Base-by-base conservation (phyloP, 2,888 invertebrate genomes). In the Corbicula japonica region DNA sequence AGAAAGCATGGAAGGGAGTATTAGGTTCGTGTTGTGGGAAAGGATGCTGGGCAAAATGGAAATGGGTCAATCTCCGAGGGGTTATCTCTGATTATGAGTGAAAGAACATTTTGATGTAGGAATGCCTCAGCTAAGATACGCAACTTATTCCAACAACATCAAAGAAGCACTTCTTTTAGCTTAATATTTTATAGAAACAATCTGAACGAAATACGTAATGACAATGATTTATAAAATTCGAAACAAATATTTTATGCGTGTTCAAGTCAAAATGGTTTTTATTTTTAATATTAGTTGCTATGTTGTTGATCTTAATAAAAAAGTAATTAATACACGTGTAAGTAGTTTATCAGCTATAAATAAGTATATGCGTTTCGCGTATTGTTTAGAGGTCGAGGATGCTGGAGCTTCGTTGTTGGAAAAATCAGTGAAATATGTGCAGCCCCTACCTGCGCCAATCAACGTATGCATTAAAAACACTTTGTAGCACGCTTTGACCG, bases 1-100 rank as follows among this genome's bases (percentile, higher is more conserved):
- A 69, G 46, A 72, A 63, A 23, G 69, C 80, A 21, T 80, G 76
- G 73, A 76, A 73, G 50, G 80, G 80, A 23, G 4, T 61, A 18
- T 58, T 80, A 12, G 76, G 80, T 3, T 80, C 80, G 8, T 80
- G 80, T 34, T 80, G 80, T 41, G 80, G 76, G 15, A 68, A 50
- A 21, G 80, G 76, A 0, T 80, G 80, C 41, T 80, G 80, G 80
- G 80, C 80, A 3, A 62, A 68, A 15, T 80, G 80, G 80, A 72
- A 72, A 46, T 80, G 80, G 80, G 54, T 76, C 18, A 80, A 72
- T 41, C 48, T 80, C 1, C 44, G 50, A 32, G 38, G 63, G 15
- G 76, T 80, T 6, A 68, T 80, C 26, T 72, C 76, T 1, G 80
- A 80, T 50, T 80, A 80, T 41, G 72, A 76, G 63, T 80, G 62